Percentiles rank a stretch among this genome's conserved stretches.
These are phyloP conservation scores for Hydrozoanthus gracilis DNA, from an alignment of 92 coral and sea anemone genomes.

Conservation along the genomic window DNA sequence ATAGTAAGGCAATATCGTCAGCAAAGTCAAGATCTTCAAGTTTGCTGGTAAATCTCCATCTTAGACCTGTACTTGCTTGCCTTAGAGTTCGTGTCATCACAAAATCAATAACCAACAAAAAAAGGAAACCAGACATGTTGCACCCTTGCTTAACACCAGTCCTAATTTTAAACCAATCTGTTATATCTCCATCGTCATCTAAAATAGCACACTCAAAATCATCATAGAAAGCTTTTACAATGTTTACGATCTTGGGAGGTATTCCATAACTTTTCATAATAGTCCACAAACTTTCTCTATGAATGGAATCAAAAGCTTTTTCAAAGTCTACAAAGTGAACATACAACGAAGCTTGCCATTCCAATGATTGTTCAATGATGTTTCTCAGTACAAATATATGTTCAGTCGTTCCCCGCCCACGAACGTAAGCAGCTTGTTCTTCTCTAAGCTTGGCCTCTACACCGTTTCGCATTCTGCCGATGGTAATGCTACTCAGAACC, in stretches of 20 bases:
- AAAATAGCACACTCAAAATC: conserved; percentile 16
- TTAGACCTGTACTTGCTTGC: conserved; percentile 2
- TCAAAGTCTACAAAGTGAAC: background rate
- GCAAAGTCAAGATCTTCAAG: conserved; percentile 28
- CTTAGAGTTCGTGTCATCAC: conserved; percentile 13
- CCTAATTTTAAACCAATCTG: background rate
- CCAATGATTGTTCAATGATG: conserved; percentile 17
- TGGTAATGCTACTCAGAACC: conserved; percentile 25
- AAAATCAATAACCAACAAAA: conserved; percentile 8
- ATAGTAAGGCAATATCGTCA: conserved; percentile 29
- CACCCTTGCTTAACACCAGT: too few species aligned
- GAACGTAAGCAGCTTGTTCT: conserved; percentile 22
- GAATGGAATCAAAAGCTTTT: background rate
- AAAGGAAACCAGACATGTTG: conserved; percentile 15
- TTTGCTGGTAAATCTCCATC: conserved; percentile 7
- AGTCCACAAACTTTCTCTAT: conserved; percentile 6
- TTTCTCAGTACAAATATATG: conserved; percentile 17
- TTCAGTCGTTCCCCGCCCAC: conserved; percentile 12
- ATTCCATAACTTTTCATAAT: conserved; percentile 11
- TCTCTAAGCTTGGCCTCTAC: conserved; percentile 25
- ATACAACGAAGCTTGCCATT: background rate
- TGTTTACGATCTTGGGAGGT: conserved; percentile 3
- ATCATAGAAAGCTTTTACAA: conserved; percentile 11
- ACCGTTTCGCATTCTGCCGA: conserved; percentile 15
- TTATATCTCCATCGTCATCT: conserved; percentile 18